phyloP scores from a whole-genome alignment of 2,113 vertebrate genomes.

The Dasyprocta punctata region DNA sequence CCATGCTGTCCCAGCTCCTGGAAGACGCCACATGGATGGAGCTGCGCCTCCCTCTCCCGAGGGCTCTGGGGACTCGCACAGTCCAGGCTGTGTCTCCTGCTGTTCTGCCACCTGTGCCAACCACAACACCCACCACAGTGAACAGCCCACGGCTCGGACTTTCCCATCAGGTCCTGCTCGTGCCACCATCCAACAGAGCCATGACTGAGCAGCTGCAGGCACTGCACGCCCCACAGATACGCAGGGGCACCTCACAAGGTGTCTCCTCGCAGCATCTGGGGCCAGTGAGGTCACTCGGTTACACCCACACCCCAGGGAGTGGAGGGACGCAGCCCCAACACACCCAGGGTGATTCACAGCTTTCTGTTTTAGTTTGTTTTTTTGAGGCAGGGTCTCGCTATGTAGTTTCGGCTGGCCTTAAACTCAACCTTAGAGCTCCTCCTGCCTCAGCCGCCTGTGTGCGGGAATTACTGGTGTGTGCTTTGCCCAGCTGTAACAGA shows the following conservation, averaged over 20 bases:
- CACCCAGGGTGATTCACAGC: neutral
- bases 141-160: neutral
- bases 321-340: neutral
- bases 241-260: neutral
- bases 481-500: neutral
- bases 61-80: too few species aligned
- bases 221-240: neutral
- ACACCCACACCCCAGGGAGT: neutral
- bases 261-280: neutral
- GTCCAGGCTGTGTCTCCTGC: neutral
- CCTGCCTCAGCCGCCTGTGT: neutral
- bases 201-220: neutral
- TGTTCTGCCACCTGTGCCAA: too few species aligned
- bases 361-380: neutral
- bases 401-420: neutral
- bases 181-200: neutral
- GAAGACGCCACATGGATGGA: neutral
- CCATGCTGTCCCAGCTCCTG: neutral
- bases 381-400: neutral
- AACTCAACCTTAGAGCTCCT: neutral
- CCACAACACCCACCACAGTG: neutral
- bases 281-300: neutral
- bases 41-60: too few species aligned
- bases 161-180: neutral
- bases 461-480: neutral